Base-by-base conservation (phyloP, 1,140 invertebrate species). In the Aphidius gifuensis region DNA sequence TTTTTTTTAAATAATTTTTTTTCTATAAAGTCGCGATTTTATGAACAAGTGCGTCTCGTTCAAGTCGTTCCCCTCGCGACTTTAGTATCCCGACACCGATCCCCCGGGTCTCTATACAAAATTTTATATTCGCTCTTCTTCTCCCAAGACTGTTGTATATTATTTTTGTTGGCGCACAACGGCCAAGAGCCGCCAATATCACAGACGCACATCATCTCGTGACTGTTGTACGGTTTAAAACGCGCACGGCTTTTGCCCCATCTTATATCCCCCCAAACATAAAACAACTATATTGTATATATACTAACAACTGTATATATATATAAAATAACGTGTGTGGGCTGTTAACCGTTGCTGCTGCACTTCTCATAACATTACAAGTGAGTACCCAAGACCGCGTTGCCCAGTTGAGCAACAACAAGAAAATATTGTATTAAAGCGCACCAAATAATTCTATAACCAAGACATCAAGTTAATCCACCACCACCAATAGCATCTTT, bases 171-270 rank as follows among this genome's bases (percentile, higher is more conserved):
- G 53, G 63, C 59, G 64, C 64, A 59, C 62, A 45, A 40, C 64
- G 53, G 32, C 45, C 32, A 59, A 11, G 8, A 9, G 46, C 32
- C 58, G 32, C 38, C 32, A 32, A 32, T 42, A 43, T 56, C 47
- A 59, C 59, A 65, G 68, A 66, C 71, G 70, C 71, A 68, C 70
- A 70, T 72, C 70, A 61, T 64, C 67, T 66, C 65, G 67, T 61
- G 70, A 74, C 69, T 72, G 73, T 67, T 72, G 65, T 62, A 66
- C 71, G 71, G 73, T 48, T 58, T 49, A 48, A 58, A 55, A 11
- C n/a, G 42, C 51, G 51, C 49, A 40, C 60, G 45, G 6, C 45
- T 49, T 49, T 39, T 38, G 47, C 9, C 21, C 47, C 43, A 32
- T 32, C 23, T 32, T 32, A 4, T 32, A 32, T 32, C 23, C 23